phyloP scores from a whole-genome alignment of 2,113 vertebrate genomes.

The Callipepla squamata region DNA sequence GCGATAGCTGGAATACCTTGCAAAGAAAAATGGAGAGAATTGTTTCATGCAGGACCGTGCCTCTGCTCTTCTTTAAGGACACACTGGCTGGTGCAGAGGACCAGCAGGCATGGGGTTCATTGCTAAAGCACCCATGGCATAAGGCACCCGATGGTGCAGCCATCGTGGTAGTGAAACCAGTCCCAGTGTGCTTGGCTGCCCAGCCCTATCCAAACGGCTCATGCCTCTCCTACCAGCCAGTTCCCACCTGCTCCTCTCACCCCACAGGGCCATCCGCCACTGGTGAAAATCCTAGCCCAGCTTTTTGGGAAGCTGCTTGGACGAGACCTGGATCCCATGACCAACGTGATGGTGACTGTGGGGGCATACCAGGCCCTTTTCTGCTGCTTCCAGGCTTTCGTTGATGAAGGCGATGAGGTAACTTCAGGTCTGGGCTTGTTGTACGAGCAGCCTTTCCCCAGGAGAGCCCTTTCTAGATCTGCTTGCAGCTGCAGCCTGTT shows the following conservation, averaged over 20 bases:
- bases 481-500: not conserved
- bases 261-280: constrained; percentile 86
- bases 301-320: constrained; percentile 86
- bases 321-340: constrained; percentile 83
- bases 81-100: not conserved
- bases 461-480: not conserved
- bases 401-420: constrained; percentile 94
- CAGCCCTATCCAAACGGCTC: not conserved
- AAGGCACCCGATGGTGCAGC: not conserved
- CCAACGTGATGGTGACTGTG: constrained; percentile 90
- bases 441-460: not conserved
- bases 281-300: constrained; percentile 87
- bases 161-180: not conserved
- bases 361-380: constrained; percentile 93
- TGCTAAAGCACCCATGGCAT: not conserved
- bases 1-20: not conserved
- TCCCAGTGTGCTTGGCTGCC: not conserved
- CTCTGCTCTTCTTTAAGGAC: not conserved
- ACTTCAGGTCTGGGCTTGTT: not conserved
- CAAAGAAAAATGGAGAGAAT: not conserved
- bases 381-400: constrained; percentile 89
- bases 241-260: not conserved
- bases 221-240: not conserved
- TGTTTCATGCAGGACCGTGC: not conserved
- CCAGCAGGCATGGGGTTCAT: not conserved